Conservation (phyloP, 1,140 invertebrate species). For the Rhynchophorus ferrugineus region DNA sequence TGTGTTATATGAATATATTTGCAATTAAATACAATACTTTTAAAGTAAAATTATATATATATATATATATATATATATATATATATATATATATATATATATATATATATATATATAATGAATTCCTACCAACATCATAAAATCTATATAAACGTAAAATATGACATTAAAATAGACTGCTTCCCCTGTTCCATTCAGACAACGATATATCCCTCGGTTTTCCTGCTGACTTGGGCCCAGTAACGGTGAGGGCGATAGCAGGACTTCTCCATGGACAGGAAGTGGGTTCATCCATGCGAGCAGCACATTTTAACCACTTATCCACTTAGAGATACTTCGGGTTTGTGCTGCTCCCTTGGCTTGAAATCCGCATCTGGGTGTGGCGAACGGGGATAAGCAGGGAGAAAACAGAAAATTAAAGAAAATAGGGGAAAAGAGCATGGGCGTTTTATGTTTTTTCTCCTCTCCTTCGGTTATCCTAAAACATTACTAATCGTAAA, state of each 20-base stretch:
- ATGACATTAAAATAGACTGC: slow-evolving; percentile 40
- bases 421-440: no score
- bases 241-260: slow-evolving; percentile 16
- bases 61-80: no score
- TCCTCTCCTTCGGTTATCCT: no score
- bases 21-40: no score
- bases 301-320: slow-evolving; percentile 39
- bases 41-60: no score
- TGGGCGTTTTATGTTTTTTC: no score
- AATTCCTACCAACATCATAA: slow-evolving; percentile 35
- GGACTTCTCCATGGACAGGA: slow-evolving; percentile 35
- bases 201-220: slow-evolving; percentile 2
- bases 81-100: no score
- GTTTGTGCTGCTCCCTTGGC: slow-evolving; percentile 20
- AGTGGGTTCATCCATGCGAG: slow-evolving; percentile 36
- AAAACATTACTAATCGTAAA: no score
- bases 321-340: slow-evolving; percentile 35
- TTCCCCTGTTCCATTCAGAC: slow-evolving; percentile 23
- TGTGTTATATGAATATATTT: no score
- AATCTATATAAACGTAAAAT: slow-evolving; percentile 36
- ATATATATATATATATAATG: not conserved
- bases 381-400: no score
- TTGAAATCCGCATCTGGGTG: slow-evolving; percentile 5
- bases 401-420: no score
- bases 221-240: not conserved